A percentile compares a stretch with the other conserved stretches of the same genome.
Evolutionary conservation across 2,888 invertebrate species (phyloP).

Genomic region (Dicyrtomina minuta): DNA sequence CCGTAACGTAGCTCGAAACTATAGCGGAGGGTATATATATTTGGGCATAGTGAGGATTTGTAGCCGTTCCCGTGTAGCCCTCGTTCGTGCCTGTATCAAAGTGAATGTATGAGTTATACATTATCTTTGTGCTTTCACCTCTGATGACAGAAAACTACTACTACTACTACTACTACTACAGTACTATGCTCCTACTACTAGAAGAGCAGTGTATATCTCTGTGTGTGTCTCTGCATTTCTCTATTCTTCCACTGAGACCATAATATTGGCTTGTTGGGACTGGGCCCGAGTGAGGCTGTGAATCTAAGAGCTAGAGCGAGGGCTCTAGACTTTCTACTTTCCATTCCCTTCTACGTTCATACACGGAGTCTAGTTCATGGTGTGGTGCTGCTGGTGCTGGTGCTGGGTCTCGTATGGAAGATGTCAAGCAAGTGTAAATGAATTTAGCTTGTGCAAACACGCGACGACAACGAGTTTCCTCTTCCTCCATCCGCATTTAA

Average conservation of each 20-base stretch:
- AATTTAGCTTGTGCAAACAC: slow-evolving; percentile 27
- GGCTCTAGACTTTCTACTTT: background rate
- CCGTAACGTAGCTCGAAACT: too few relatives aligned
- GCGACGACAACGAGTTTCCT: slow-evolving; percentile 11
- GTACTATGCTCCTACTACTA: too few relatives aligned
- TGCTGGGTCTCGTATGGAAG: slow-evolving; percentile 2
- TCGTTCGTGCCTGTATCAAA: background rate
- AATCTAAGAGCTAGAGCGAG: too few relatives aligned
- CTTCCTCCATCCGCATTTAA: background rate
- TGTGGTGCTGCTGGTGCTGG: too few relatives aligned
- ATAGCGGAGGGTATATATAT: too few relatives aligned
- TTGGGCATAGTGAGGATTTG: too few relatives aligned
- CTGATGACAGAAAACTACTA: too few relatives aligned
- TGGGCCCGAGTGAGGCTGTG: background rate
- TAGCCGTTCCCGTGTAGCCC: too few relatives aligned
- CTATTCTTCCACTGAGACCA: background rate
- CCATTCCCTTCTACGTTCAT: too few relatives aligned
- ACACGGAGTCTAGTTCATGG: too few relatives aligned
- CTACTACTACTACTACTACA: too few relatives aligned
- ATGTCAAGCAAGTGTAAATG: slow-evolving; percentile 22
- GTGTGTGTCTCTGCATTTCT: background rate
- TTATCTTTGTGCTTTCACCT: background rate
- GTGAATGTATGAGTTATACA: background rate
- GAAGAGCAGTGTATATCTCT: too few relatives aligned
- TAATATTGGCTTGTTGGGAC: background rate